Evolutionary conservation across 2,797 vertebrate species (phyloP).

Genomic region (Acestrorhynchus altus): DNA sequence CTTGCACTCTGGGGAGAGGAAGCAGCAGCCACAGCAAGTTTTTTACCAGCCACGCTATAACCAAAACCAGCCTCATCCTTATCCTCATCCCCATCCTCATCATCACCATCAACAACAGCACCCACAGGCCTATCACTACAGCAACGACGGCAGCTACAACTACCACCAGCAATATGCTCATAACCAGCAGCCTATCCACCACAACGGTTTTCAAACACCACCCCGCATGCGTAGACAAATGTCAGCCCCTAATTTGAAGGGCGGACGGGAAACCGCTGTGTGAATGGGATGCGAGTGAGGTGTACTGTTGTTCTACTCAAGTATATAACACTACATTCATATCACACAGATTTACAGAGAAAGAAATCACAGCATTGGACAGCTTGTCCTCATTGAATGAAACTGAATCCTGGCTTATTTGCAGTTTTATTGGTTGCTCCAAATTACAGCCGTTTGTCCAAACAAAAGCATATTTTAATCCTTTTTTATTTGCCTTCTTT

Average conservation of each 20-base stretch:
- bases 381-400: constrained; percentile 61
- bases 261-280: constrained; percentile 92
- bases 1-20: constrained; percentile 67
- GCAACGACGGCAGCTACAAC: constrained; percentile 58
- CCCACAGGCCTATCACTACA: constrained; percentile 80
- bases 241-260: constrained; percentile 96
- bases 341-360: constrained; percentile 67
- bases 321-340: constrained; percentile 31
- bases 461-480: background rate
- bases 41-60: constrained; percentile 80
- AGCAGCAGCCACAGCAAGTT: constrained; percentile 75
- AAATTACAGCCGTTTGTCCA: constrained; percentile 66
- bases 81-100: constrained; percentile 51
- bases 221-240: constrained; percentile 94
- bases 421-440: constrained; percentile 73
- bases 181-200: constrained; percentile 77
- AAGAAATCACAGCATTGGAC: constrained; percentile 76
- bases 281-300: constrained; percentile 69
- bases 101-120: constrained; percentile 81
- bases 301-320: constrained; percentile 30
- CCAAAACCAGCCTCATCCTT: constrained; percentile 72
- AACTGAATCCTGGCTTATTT: constrained; percentile 64
- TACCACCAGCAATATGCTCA: constrained; percentile 76
- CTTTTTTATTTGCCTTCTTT: background rate
- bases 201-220: constrained; percentile 85